These are phyloP conservation scores for Sisor rabdophorus DNA, from an alignment of 2,113 vertebrate genomes.

Conservation along the genomic window DNA sequence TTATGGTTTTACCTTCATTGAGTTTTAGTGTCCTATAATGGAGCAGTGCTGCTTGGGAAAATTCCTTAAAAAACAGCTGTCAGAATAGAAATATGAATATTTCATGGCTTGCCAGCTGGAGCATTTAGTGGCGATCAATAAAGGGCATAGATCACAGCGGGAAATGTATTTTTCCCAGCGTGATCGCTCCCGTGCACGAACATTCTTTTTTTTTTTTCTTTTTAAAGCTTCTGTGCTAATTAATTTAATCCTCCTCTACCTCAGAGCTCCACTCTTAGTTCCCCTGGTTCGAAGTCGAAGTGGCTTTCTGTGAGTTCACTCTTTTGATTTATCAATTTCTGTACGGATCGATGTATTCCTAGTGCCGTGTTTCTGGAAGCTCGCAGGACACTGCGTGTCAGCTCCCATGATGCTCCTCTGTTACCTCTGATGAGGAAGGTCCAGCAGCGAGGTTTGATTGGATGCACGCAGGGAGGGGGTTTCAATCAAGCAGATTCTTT, in stretches of 20 bases:
- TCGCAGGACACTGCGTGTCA: constrained; percentile 26
- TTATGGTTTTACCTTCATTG: constrained; percentile 10
- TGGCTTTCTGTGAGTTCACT: too few relatives aligned
- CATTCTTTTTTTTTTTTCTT: constrained; percentile 43
- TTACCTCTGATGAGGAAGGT: constrained; percentile 40
- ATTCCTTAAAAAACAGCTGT: constrained; percentile 56
- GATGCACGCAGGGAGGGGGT: constrained; percentile 39
- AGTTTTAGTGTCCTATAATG: constrained; percentile 13
- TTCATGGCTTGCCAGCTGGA: constrained; percentile 64
- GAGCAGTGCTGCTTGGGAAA: constrained; percentile 56
- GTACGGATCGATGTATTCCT: not conserved
- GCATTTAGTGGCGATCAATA: constrained; percentile 67
- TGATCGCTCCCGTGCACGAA: constrained; percentile 57
- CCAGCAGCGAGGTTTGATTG: constrained; percentile 48
- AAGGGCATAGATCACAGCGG: constrained; percentile 55
- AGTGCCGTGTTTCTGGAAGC: not conserved
- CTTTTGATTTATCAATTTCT: not conserved
- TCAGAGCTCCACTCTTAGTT: constrained; percentile 39
- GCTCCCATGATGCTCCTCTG: constrained; percentile 48
- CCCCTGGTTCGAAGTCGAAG: too few relatives aligned
- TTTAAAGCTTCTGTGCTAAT: constrained; percentile 57
- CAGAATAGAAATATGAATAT: constrained; percentile 65
- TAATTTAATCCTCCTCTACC: constrained; percentile 60
- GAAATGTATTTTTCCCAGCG: constrained; percentile 61
- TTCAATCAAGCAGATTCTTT: constrained; percentile 49